phyloP scores from a whole-genome alignment of 2,113 vertebrate species.

The Dasypus novemcinctus region DNA sequence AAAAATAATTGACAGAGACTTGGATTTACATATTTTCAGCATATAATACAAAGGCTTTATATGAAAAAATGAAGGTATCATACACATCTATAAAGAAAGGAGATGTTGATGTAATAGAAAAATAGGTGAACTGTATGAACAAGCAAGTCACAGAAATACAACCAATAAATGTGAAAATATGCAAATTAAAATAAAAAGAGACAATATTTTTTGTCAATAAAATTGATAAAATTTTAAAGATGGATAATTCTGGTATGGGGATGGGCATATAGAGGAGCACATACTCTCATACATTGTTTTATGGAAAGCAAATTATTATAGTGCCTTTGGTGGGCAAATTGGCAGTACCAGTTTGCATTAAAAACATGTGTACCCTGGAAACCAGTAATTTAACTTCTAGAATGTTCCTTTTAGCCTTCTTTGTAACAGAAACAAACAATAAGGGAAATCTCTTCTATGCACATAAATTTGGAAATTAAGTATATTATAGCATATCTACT shows the following conservation, averaged over 20 bases:
- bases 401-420: not conserved
- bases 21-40: not conserved
- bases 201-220: not conserved
- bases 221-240: not conserved
- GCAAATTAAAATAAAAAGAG: not conserved
- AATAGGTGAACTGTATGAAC: not conserved
- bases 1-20: not conserved
- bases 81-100: not conserved
- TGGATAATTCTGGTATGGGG: not conserved
- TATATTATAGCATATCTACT: not conserved
- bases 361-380: not conserved
- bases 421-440: not conserved
- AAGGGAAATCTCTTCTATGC: not conserved
- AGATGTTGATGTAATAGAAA: not conserved
- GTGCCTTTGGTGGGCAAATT: not conserved
- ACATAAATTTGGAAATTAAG: not conserved
- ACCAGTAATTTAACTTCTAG: not conserved
- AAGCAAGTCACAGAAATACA: not conserved
- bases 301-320: not conserved
- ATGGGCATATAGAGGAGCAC: not conserved
- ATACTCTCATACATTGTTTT: not conserved
- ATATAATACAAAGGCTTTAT: not conserved
- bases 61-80: not conserved
- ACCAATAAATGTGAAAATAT: not conserved
- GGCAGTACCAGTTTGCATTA: not conserved